Conservation (phyloP, 2,888 invertebrate genomes). For the Xanthorhoe spadicearia region DNA sequence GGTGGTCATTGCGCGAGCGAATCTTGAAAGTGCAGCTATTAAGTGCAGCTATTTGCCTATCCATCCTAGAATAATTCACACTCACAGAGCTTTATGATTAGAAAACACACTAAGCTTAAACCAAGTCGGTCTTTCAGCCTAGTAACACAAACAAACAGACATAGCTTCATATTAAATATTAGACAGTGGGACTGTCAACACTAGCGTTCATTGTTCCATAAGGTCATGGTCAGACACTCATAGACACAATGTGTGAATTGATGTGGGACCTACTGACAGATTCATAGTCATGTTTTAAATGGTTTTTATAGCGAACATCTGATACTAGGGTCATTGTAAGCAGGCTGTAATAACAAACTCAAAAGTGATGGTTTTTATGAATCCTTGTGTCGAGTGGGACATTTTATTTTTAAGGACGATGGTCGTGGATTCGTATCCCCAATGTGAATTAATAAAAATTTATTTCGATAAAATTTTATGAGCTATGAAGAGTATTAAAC, state of each 20-base stretch:
- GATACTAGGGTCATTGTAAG: neutral
- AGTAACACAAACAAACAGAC: neutral
- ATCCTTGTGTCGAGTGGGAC: too few species aligned
- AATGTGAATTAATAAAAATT: too few species aligned
- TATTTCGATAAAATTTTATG: too few species aligned
- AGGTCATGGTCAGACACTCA: constrained; percentile 29
- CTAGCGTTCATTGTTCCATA: constrained; percentile 30
- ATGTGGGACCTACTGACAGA: constrained; percentile 17
- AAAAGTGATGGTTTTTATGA: neutral
- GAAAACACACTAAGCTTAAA: neutral
- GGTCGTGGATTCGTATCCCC: too few species aligned
- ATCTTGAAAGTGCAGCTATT: too few species aligned
- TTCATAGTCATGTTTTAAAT: constrained; percentile 8
- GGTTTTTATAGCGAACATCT: constrained; percentile 22
- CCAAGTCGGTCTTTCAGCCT: neutral
- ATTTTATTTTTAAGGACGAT: too few species aligned
- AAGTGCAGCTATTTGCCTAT: too few species aligned
- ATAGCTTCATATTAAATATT: neutral
- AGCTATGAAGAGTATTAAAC: too few species aligned
- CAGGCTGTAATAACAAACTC: neutral
- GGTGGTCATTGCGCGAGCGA: too few species aligned
- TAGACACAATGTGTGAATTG: constrained; percentile 22
- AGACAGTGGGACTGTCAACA: constrained; percentile 12
- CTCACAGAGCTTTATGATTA: neutral
- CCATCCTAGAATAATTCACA: too few species aligned